These are phyloP conservation scores for Diaprepes abbreviatus DNA, from an alignment of 2,888 invertebrate species.

Conservation along the genomic window DNA sequence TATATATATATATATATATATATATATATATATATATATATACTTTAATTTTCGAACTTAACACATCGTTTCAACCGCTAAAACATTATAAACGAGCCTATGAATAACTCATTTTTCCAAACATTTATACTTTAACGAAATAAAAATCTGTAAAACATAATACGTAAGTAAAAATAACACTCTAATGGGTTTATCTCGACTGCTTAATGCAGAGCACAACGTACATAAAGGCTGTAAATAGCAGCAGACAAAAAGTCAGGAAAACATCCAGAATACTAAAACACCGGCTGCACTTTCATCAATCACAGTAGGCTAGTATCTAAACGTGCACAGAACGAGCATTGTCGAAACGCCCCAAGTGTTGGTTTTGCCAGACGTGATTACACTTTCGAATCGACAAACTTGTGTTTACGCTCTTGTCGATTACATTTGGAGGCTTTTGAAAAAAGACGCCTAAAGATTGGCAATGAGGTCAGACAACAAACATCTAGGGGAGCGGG, in stretches of 20 bases:
- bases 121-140: not conserved
- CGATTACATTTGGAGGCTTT: not conserved
- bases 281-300: slow-evolving; percentile 33
- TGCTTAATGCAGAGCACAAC: slow-evolving; percentile 5
- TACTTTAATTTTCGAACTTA: too few relatives aligned
- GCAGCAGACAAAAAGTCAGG: slow-evolving; percentile 19
- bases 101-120: too few relatives aligned
- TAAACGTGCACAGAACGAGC: slow-evolving; percentile 21
- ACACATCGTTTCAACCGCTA: too few relatives aligned
- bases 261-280: slow-evolving; percentile 26
- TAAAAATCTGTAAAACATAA: not conserved
- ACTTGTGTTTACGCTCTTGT: slow-evolving; percentile 9
- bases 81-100: too few relatives aligned
- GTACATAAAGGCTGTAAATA: slow-evolving; percentile 8
- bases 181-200: not conserved
- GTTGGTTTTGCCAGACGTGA: slow-evolving; percentile 41
- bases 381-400: slow-evolving; percentile 20
- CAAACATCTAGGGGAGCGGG: too few relatives aligned
- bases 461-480: too few relatives aligned
- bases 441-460: not conserved
- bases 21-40: too few relatives aligned
- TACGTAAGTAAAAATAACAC: not conserved
- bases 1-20: too few relatives aligned
- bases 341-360: slow-evolving; percentile 30
- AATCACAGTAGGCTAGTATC: slow-evolving; percentile 30